Base-by-base conservation (phyloP, 2,797 vertebrate genomes). In the Sparidentex hasta region DNA sequence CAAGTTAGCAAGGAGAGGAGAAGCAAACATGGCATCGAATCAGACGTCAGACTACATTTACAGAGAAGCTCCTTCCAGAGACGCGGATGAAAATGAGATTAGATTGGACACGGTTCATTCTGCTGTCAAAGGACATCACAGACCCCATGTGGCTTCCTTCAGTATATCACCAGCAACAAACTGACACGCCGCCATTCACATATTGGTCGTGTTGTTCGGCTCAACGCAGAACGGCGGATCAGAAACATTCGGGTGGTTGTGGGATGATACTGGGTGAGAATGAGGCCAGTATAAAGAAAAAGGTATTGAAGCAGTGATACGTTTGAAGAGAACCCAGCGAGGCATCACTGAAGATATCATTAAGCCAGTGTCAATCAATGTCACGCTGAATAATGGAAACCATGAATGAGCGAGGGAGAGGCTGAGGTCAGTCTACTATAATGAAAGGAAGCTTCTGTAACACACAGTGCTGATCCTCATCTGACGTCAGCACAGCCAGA, bases 31-130 rank as follows among this genome's bases (percentile, higher is more conserved):
- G 55, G 44, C 29, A 16, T 57, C 16, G 7, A 17, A 43, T 62
- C 29, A 13, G 41, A 71, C 7, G 1, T 83, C 61, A 76, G 33
- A 18, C 47, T 43, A 38, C 33, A 58, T 78, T 78, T 46, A 55
- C 54, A 62, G 62, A 75, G 13, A 12, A 66, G 29, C 52, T 63
- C 59, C 21, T n/a, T 62, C 21, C 25, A 11, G 55, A 68, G 69
- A 59, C 63, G 47, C 48, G 17, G 65, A 77, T 75, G 56, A 69
- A 69, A 82, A 69, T 18, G 11, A 54, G 73, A 81, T 84, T 23
- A 72, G 50, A 66, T 72, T 1, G 11, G 66, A 76, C 47, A 41
- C 2, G 2, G 11, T 41, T 76, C 29, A 38, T 69, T 65, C 47
- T 58, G 58, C 14, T 72, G 21, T 71, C 17, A 52, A 74, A 67